phyloP scores from a whole-genome alignment of 2,797 vertebrate species.

The Allobates femoralis region DNA sequence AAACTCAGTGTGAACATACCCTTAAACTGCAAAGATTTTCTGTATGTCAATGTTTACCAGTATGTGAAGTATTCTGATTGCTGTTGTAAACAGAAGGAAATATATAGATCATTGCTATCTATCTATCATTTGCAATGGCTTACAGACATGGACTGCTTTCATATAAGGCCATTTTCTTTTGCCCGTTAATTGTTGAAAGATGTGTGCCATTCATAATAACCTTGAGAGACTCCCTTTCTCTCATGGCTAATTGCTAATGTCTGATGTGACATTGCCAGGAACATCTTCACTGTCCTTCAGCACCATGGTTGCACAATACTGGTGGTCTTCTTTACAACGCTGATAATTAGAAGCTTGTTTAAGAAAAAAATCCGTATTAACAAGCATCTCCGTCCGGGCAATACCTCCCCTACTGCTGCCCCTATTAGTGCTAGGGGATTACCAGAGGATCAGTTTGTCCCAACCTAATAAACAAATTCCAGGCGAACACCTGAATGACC shows the following conservation, averaged over 20 bases:
- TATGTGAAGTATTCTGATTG: neutral
- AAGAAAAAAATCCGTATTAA: conserved; percentile 77
- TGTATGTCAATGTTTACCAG: neutral
- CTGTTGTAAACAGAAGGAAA: neutral
- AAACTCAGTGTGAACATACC: neutral
- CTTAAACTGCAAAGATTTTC: neutral
- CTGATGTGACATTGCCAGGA: conserved; percentile 35
- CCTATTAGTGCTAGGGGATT: conserved; percentile 85
- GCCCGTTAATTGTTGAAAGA: conserved; percentile 30
- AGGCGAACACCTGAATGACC: conserved; percentile 74
- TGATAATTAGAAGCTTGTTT: conserved; percentile 86
- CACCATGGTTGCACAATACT: conserved; percentile 69
- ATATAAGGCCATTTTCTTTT: neutral
- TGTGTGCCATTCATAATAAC: conserved; percentile 51
- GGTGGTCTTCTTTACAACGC: conserved; percentile 80
- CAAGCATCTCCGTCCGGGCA: conserved; percentile 71
- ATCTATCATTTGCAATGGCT: neutral
- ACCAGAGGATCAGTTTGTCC: conserved; percentile 85
- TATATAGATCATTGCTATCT: neutral
- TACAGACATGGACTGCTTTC: conserved; percentile 7
- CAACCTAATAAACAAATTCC: conserved; percentile 84
- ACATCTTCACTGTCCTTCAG: conserved; percentile 32
- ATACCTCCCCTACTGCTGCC: conserved; percentile 70
- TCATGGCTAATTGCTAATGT: conserved; percentile 42
- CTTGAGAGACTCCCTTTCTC: conserved; percentile 46